Conservation (phyloP, 2,113 vertebrate species). For the Hucho hucho region DNA sequence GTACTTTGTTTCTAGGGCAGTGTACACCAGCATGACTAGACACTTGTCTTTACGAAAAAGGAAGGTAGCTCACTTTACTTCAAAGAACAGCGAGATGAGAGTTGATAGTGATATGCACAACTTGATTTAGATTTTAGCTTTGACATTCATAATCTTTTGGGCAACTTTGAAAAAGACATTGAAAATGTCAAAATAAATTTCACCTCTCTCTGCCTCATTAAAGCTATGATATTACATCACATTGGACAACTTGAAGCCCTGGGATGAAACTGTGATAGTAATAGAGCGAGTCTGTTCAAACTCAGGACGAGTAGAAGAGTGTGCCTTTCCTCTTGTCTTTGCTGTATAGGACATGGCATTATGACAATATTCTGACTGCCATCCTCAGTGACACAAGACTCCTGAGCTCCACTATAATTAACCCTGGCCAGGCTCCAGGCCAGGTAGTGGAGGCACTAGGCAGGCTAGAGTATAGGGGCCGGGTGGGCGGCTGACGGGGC, state of each 20-base stretch:
- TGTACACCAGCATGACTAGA: conserved; percentile 70
- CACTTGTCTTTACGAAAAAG: conserved; percentile 60
- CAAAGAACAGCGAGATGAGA: conserved; percentile 57
- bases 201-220: conserved; percentile 32
- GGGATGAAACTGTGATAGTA: conserved; percentile 27
- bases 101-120: conserved; percentile 55
- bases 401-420: conserved; percentile 80
- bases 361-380: conserved; percentile 73
- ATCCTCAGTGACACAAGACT: conserved; percentile 72
- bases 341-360: conserved; percentile 72
- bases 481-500: conserved; percentile 5
- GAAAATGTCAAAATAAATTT: conserved; percentile 36
- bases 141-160: conserved; percentile 32
- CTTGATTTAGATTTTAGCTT: conserved; percentile 46
- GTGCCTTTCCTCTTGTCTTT: conserved; percentile 68
- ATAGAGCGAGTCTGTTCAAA: conserved; percentile 35
- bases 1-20: conserved; percentile 78
- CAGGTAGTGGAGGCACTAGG: conserved; percentile 64
- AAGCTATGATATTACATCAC: conserved; percentile 3
- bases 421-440: conserved; percentile 78
- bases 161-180: conserved; percentile 62
- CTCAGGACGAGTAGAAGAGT: conserved; percentile 51
- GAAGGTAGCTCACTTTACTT: conserved; percentile 66
- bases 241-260: not conserved
- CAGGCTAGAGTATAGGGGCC: conserved; percentile 50